A percentile compares a stretch with the other conserved stretches of the same genome.
Evolutionary conservation across 2,113 vertebrate species (phyloP).

Genomic region (Pangasianodon gigas): DNA sequence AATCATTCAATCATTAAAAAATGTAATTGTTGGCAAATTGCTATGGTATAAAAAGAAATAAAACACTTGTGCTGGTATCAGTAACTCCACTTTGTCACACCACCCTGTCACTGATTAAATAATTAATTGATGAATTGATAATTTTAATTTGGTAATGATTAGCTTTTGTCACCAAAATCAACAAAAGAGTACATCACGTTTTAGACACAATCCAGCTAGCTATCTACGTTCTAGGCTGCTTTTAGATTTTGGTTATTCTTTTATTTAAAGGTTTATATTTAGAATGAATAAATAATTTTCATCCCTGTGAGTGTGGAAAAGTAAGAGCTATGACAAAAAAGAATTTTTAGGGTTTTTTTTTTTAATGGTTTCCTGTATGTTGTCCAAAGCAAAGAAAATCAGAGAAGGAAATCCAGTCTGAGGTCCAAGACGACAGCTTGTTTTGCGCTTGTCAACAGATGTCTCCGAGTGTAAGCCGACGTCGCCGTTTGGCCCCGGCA

Average conservation of each 20-base stretch:
- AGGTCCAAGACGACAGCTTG: constrained; percentile 24
- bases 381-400: background rate
- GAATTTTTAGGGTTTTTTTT: background rate
- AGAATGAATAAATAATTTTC: background rate
- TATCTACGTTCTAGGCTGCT: background rate
- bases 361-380: background rate
- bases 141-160: background rate
- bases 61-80: background rate
- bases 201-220: background rate
- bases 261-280: background rate
- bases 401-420: background rate
- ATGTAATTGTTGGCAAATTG: background rate
- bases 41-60: background rate
- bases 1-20: background rate
- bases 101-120: background rate
- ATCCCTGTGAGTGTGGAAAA: background rate
- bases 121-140: background rate
- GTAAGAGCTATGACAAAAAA: background rate
- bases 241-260: background rate
- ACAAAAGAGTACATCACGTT: background rate
- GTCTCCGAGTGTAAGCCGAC: constrained; percentile 37
- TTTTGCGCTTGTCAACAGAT: constrained; percentile 54
- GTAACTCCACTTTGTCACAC: background rate
- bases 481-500: constrained; percentile 40
- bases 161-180: background rate